Base-by-base conservation (phyloP, 2,113 vertebrate genomes). In the Ciconia maguari region DNA sequence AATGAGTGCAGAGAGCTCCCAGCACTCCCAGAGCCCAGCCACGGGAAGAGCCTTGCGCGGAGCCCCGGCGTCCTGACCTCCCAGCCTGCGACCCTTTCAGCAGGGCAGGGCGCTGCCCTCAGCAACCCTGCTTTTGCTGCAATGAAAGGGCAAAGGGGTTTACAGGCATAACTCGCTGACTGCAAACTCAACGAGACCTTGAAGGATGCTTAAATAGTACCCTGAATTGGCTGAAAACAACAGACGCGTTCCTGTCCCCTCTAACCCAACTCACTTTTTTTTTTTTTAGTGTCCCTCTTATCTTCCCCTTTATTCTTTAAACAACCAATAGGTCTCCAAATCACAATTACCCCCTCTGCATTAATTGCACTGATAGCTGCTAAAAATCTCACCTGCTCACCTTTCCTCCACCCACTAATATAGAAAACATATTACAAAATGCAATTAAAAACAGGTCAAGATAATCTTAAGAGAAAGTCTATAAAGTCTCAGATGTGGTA, bases 161-260 rank as follows among this genome's bases (percentile, higher is more conserved):
- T 36, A 6, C 0, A 5, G 41, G 48, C 7, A 2, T 3, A 41
- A 27, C 38, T 36, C 29, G 3, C 29, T 2, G 14, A 9, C 51
- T 22, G 65, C 65, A 65, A 22, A 17, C 64, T 27, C 74, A 10
- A 0, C 0, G 25, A 6, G 10, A 52, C 38, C 64, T 17, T 17
- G 19, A 34, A n/a, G 19, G 78, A 36, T 57, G 81, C 36, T 42
- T 6, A 46, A 72, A 38, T 0, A 9, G 13, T 7, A 29, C 26
- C 3, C 27, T 6, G 18, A 57, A 11, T 13, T 22, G 51, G 49
- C 64, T 16, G 32, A 41, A 52, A 42, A 32, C 13, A 42, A 87
- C 52, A 36, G 30, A 42, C 16, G 8, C 14, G 11, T 9, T 58
- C n/a, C 51, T 7, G 21, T 20, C 12, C 41, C 18, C 44, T 51